A percentile compares a stretch with the other conserved stretches of the same genome.
phyloP scores from a whole-genome alignment of 1,140 invertebrate species.

The Matsumurasca onukii region DNA sequence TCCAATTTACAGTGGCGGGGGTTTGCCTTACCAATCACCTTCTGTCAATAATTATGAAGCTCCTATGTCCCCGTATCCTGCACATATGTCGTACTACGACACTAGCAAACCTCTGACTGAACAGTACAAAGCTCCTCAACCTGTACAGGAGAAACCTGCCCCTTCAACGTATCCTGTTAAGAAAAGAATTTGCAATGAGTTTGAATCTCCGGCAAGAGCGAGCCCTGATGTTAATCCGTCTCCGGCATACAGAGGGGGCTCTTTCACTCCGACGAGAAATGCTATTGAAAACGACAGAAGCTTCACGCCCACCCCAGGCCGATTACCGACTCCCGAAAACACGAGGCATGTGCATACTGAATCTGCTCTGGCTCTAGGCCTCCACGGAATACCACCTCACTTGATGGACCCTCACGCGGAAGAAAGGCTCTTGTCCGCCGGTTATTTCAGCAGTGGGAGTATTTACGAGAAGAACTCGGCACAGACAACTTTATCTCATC shows the following conservation, averaged over 20 bases:
- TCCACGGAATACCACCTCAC: conserved; percentile 34
- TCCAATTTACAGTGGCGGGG: conserved; percentile 25
- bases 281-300: conserved; percentile 40
- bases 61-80: conserved; percentile 34
- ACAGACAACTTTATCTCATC: conserved; percentile 22
- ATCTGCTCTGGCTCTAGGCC: conserved; percentile 26
- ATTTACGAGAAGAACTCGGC: conserved; percentile 33
- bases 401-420: conserved; percentile 35
- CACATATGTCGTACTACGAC: conserved; percentile 37
- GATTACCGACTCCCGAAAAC: conserved; percentile 38
- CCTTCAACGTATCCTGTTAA: conserved; percentile 52
- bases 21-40: conserved; percentile 31
- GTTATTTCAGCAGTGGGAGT: conserved; percentile 30
- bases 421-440: conserved; percentile 30
- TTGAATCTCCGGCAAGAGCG: conserved; percentile 37
- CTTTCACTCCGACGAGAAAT: conserved; percentile 39
- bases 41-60: conserved; percentile 29
- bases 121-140: conserved; percentile 31
- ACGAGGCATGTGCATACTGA: conserved; percentile 29
- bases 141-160: conserved; percentile 28
- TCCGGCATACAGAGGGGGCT: conserved; percentile 35
- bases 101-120: conserved; percentile 34
- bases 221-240: conserved; percentile 16
- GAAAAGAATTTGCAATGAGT: conserved; percentile 60
- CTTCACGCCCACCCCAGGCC: conserved; percentile 42